phyloP scores from a whole-genome alignment of 2,113 vertebrate species.

The Tupaia chinensis region DNA sequence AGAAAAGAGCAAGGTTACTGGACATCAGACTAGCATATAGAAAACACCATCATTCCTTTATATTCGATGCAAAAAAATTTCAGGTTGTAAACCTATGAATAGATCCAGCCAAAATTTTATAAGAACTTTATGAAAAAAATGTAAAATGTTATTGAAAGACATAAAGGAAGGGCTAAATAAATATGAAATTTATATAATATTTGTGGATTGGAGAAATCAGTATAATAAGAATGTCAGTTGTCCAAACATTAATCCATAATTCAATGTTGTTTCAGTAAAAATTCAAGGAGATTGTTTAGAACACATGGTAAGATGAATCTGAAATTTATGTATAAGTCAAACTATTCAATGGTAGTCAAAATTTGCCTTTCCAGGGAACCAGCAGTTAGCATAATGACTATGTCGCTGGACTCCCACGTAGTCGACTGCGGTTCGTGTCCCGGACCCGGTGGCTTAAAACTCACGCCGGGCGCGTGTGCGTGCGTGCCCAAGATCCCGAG shows the following conservation, averaged over 20 bases:
- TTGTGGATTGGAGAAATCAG: neutral
- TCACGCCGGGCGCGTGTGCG: too few species aligned
- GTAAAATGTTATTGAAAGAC: neutral
- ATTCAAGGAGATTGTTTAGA: neutral
- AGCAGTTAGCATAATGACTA: too few species aligned
- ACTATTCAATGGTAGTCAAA: neutral
- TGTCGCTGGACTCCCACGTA: too few species aligned
- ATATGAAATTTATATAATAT: neutral
- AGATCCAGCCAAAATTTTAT: neutral
- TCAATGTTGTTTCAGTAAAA: slow-evolving; percentile 22
- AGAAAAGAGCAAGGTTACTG: neutral
- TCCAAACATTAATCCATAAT: neutral
- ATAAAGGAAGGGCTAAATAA: neutral
- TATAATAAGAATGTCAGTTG: neutral
- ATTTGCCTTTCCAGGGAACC: neutral
- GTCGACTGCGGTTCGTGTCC: too few species aligned
- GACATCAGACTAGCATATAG: neutral
- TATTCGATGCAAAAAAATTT: neutral
- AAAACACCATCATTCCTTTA: neutral
- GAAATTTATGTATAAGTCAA: neutral
- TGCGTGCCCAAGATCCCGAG: too few species aligned
- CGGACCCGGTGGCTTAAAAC: too few species aligned
- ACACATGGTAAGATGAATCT: neutral
- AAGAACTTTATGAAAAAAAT: neutral
- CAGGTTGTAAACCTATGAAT: neutral